Evolutionary conservation across 1,140 invertebrate genomes (phyloP), one percentile per base, ranked within the genome.

Genomic region (Maconellicoccus hirsutus): DNA sequence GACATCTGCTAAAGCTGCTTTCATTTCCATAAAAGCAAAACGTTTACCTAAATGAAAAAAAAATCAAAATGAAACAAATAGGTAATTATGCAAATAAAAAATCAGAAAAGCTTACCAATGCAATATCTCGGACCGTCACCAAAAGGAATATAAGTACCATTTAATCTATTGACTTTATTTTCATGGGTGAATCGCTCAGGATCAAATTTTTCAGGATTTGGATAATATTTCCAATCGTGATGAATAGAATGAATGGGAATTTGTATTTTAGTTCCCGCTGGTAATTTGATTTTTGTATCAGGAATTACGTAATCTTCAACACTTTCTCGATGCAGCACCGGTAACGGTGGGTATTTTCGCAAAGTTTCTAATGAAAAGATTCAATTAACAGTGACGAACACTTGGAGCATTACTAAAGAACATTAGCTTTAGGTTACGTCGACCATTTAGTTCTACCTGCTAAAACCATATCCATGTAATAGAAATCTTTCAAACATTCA

Each of bases 71-170:
- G n/a, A 59, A 1, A 25, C 12, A 71, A 25, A n/a, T 2, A 7
- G 1, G n/a, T 71, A 72, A 7, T 22, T 19, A 16, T 19, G 59
- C 59, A 19, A 61, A 10, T 61, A 7, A 19, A 22, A 26, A 25
- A 66, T 10, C 22, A 66, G 4, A 6, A 19, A 23, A 70, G 14
- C 71, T 70, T 23, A 83, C 74, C 74, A 74, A 91, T 89, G 76
- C 89, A 92, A 77, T 85, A 87, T 66, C 88, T 82, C 0, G 87
- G 86, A 10, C 90, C 90, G 66, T 86, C 84, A 1, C 89, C 89
- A 75, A 93, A 93, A 0, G 91, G 89, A 29, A 90, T 77, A 77
- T 86, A 91, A 0, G 84, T 71, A 42, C 75, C 78, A 10, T 59
- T 77, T 71, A 73, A 79, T 16, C 82, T 74, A 19, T 73, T 73